Percentiles rank a stretch among this genome's conserved stretches.
phyloP scores from a whole-genome alignment of 1,140 invertebrate genomes.

The Meteorus sp. region DNA sequence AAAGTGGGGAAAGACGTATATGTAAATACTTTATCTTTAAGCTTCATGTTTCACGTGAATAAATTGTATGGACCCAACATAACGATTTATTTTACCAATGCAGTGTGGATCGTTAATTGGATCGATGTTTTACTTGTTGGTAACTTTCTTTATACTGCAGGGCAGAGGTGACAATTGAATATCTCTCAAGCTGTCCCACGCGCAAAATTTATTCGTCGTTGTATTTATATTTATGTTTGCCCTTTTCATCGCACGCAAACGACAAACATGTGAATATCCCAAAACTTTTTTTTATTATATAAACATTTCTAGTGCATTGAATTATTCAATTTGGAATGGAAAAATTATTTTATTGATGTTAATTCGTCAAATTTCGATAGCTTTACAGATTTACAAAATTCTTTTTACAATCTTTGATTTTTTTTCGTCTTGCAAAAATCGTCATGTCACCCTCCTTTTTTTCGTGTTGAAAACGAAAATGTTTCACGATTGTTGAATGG shows the following conservation, averaged over 20 bases:
- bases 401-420: too few relatives aligned
- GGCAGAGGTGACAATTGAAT: slow-evolving; percentile 35
- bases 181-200: slow-evolving; percentile 25
- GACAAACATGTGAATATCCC: too few relatives aligned
- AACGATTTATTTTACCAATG: slow-evolving; percentile 19
- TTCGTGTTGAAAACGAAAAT: too few relatives aligned
- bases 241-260: slow-evolving; percentile 22
- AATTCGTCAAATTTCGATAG: too few relatives aligned
- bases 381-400: too few relatives aligned
- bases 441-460: too few relatives aligned
- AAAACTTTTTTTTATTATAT: too few relatives aligned
- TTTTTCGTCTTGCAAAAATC: too few relatives aligned
- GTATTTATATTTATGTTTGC: too few relatives aligned
- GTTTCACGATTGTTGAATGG: too few relatives aligned
- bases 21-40: neutral
- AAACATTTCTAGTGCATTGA: neutral
- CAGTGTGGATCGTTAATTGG: slow-evolving; percentile 25
- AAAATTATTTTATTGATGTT: too few relatives aligned
- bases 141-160: slow-evolving; percentile 21
- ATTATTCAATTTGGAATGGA: neutral
- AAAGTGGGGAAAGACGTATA: neutral
- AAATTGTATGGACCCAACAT: neutral
- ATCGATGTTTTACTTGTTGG: slow-evolving; percentile 26
- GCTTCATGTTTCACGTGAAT: neutral
- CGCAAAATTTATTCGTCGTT: slow-evolving; percentile 34